phyloP scores from a whole-genome alignment of 1,140 invertebrate species.

The Antheraea pernyi region DNA sequence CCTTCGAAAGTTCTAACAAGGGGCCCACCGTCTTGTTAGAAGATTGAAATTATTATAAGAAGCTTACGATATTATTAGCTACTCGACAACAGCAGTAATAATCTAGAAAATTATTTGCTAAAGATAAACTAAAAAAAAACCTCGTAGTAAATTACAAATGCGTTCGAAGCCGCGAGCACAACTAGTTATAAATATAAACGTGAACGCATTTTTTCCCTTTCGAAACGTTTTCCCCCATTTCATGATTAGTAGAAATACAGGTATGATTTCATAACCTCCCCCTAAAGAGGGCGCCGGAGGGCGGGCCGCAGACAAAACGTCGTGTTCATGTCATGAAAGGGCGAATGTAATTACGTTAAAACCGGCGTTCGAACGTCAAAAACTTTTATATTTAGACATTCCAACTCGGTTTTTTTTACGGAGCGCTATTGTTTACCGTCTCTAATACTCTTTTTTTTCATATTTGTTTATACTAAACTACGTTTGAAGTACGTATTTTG shows the following conservation, averaged over 20 bases:
- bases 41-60: no score
- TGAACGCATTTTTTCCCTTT: slow-evolving; percentile 3
- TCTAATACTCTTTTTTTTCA: not conserved
- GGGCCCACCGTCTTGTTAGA: no score
- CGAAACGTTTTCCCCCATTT: slow-evolving; percentile 24
- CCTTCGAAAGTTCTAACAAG: no score
- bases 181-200: not conserved
- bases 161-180: no score
- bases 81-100: no score
- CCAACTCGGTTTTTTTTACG: not conserved
- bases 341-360: slow-evolving; percentile 12
- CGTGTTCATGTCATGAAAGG: slow-evolving; percentile 23
- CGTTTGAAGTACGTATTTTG: not conserved
- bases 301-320: slow-evolving; percentile 28
- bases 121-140: no score
- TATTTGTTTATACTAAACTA: not conserved
- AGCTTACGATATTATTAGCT: no score
- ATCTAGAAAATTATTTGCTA: no score
- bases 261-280: slow-evolving; percentile 45
- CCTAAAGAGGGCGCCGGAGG: slow-evolving; percentile 24
- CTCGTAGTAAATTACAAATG: no score
- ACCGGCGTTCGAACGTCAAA: not conserved
- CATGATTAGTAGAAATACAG: slow-evolving; percentile 39
- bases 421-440: not conserved
- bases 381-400: not conserved